These are phyloP conservation scores for Hemiscyllium ocellatum DNA, from an alignment of 2,113 vertebrate species.

Conservation along the genomic window DNA sequence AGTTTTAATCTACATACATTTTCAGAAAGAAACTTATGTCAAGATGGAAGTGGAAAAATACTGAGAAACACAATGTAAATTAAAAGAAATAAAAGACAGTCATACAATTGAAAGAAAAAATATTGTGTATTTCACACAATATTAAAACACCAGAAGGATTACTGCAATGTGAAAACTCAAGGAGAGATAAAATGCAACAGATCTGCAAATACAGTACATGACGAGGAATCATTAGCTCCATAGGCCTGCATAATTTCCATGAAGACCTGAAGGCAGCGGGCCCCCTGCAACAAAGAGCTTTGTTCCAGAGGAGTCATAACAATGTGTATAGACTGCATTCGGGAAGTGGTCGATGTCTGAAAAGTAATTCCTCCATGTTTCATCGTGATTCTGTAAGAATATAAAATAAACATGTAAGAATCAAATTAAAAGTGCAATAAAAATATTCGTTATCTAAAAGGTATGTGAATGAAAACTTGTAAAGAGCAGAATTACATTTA, in stretches of 20 bases:
- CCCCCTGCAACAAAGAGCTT: constrained; percentile 97
- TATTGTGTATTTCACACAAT: constrained; percentile 38
- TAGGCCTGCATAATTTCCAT: constrained; percentile 93
- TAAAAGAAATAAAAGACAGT: constrained; percentile 40
- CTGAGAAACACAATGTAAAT: constrained; percentile 12
- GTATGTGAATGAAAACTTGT: not conserved
- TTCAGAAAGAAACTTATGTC: constrained; percentile 40
- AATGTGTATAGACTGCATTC: constrained; percentile 97
- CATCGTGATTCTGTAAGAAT: constrained; percentile 79
- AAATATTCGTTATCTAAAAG: not conserved
- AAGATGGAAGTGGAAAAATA: constrained; percentile 39
- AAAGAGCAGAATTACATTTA: not conserved
- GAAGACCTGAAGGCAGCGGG: constrained; percentile 90
- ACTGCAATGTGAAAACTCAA: constrained; percentile 2
- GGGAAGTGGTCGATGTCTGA: constrained; percentile 93
- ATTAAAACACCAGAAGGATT: constrained; percentile 29
- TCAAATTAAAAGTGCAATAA: constrained; percentile 18
- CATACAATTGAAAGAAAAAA: constrained; percentile 26
- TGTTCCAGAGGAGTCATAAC: constrained; percentile 92
- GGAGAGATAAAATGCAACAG: constrained; percentile 50
- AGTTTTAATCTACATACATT: constrained; percentile 45
- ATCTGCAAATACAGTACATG: constrained; percentile 48
- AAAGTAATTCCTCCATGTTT: constrained; percentile 98
- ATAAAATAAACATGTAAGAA: constrained; percentile 14
- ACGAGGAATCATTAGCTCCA: constrained; percentile 76